Conservation (phyloP, 2,113 vertebrate genomes). For the Rhea americana region DNA sequence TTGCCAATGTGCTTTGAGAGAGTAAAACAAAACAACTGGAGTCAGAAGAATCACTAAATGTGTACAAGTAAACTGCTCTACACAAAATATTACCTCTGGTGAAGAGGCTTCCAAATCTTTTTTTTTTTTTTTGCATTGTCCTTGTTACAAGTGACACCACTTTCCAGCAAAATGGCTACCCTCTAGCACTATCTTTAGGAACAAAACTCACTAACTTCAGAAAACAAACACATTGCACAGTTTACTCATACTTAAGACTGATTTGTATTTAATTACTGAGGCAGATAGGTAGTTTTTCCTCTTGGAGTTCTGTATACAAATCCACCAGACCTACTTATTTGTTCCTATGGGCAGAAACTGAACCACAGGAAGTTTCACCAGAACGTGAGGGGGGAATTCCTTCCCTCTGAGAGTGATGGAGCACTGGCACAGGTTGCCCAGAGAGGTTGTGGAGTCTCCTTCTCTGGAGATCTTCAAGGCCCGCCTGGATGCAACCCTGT, state of each 20-base stretch:
- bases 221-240: slow-evolving; percentile 24
- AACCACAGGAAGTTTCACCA: no score
- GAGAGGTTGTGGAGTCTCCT: no score
- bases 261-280: background rate
- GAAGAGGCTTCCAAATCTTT: background rate
- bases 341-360: background rate
- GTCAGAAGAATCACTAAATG: background rate
- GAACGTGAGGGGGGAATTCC: no score
- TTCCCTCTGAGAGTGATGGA: no score
- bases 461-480: no score
- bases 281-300: background rate
- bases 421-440: no score
- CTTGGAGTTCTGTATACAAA: background rate
- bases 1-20: background rate
- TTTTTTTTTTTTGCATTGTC: background rate
- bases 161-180: slow-evolving; percentile 18
- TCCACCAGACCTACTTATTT: background rate
- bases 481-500: no score
- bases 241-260: background rate
- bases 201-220: slow-evolving; percentile 22
- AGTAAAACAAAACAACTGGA: background rate
- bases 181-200: background rate
- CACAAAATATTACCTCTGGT: background rate
- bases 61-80: background rate
- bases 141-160: background rate